Evolutionary conservation across 1,140 invertebrate species (phyloP), one percentile per base, ranked within the genome.

Genomic region (Cepaea nemoralis): DNA sequence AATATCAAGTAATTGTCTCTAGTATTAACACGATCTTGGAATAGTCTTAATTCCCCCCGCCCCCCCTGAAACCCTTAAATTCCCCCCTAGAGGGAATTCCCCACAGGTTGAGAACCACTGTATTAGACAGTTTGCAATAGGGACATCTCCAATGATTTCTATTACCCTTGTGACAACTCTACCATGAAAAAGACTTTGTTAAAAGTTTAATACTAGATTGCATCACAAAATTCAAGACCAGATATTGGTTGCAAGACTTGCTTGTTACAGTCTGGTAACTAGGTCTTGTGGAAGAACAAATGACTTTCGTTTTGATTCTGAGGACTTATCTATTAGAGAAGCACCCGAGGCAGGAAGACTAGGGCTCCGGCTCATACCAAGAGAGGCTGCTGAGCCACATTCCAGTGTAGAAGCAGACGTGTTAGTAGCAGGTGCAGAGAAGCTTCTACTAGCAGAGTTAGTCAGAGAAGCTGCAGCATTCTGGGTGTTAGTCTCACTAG

Each of bases 241-340:
- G 27, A 35, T 40, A 42, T n/a, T 42, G 24, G 1, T 12, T 70
- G n/a, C 40, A 1, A 37, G 22, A n/a, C 35, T 2, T 40, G 27
- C 6, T 22, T 70, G 31, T 24, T 63, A 77, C 16, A 77, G 50
- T 63, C 75, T 77, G 39, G 75, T 77, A 16, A 77, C 50, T 59
- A 55, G 33, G 33, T 77, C 75, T 35, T 59, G 48, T 1, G 75
- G 75, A 37, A 77, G 50, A 27, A 50, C 39, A 63, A 77, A 77
- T 35, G 75, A 59, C 42, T 74, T 74, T 10, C 71, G 71, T 19
- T 74, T 74, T 22, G 35, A 42, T 70, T 39, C 69, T 10, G 1
- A 70, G 0, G 69, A 39, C 24, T 70, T 42, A 3, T 39, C 35
- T 40, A 22, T 40, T n/a, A 31, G 16, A 37, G 24, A 22, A 3